These are phyloP conservation scores for Tenthredo scrophulariae DNA, from an alignment of 2,888 invertebrate genomes.

Conservation along the genomic window DNA sequence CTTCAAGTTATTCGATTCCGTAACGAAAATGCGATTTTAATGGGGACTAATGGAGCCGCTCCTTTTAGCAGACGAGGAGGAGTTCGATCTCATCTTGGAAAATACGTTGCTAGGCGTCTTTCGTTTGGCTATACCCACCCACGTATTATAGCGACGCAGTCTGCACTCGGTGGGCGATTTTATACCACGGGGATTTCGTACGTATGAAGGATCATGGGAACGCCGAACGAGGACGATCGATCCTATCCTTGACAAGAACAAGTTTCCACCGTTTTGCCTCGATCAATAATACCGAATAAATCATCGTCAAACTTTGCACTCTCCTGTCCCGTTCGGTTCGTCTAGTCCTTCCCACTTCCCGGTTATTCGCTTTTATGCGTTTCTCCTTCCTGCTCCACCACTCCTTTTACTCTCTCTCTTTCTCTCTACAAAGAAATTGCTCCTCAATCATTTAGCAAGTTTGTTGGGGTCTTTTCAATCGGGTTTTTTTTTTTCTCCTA, in stretches of 20 bases:
- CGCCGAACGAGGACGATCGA: conserved; percentile 16
- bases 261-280: conserved; percentile 41
- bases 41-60: conserved; percentile 45
- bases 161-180: conserved; percentile 1
- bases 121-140: neutral
- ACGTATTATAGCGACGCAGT: neutral
- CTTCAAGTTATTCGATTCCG: conserved; percentile 40
- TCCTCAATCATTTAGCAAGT: conserved; percentile 33
- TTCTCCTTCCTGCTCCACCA: neutral
- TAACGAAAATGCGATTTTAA: conserved; percentile 49
- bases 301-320: conserved; percentile 51
- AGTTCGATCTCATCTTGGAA: conserved; percentile 37
- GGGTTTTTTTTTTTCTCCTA: neutral
- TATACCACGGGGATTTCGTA: neutral
- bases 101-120: conserved; percentile 16
- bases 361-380: neutral
- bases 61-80: conserved; percentile 27
- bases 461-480: neutral
- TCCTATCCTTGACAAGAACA: conserved; percentile 37
- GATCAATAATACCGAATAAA: conserved; percentile 44
- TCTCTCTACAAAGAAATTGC: conserved; percentile 17
- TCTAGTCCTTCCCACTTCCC: neutral
- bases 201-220: neutral
- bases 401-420: neutral
- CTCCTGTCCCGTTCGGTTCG: neutral